Percentiles rank a stretch among this genome's conserved stretches.
phyloP scores from a whole-genome alignment of 2,888 invertebrate genomes.

The Neoaliturus tenellus region DNA sequence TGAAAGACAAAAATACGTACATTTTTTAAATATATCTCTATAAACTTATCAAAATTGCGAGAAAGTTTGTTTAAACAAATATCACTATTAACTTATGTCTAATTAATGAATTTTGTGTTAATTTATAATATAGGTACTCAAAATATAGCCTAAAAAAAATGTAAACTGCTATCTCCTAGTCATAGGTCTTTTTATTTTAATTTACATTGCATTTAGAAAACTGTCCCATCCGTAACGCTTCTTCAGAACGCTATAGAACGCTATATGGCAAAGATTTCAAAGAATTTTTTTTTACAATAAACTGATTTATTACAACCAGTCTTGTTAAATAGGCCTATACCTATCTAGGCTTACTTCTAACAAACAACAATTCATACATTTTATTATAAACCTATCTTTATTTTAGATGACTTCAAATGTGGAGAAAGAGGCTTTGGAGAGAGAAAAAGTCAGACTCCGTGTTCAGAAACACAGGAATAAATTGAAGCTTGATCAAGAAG shows the following conservation, averaged over 20 bases:
- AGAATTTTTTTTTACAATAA: conserved; percentile 44
- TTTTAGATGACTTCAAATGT: conserved; percentile 22
- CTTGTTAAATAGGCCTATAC: conserved; percentile 40
- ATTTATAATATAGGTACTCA: conserved; percentile 24
- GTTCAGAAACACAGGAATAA: conserved; percentile 47
- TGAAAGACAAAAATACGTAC: background rate
- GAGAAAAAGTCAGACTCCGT: conserved; percentile 47
- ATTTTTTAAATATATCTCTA: background rate
- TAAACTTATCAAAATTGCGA: background rate
- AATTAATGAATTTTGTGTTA: conserved; percentile 49
- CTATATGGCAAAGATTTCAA: conserved; percentile 43
- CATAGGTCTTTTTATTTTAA: conserved; percentile 15
- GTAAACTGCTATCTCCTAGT: background rate
- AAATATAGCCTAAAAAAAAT: conserved; percentile 47
- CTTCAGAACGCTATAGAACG: conserved; percentile 48
- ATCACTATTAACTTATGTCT: conserved; percentile 41
- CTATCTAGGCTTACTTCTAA: conserved; percentile 2
- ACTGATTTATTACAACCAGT: conserved; percentile 44
- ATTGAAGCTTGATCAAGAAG: conserved; percentile 50
- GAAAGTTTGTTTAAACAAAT: conserved; percentile 36
- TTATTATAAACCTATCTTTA: conserved; percentile 45
- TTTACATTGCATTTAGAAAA: conserved; percentile 45
- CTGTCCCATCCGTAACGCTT: conserved; percentile 48
- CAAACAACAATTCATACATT: conserved; percentile 50
- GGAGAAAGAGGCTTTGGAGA: conserved; percentile 44